These are phyloP conservation scores for Anodontia alba DNA, from an alignment of 2,888 invertebrate genomes.

Conservation along the genomic window DNA sequence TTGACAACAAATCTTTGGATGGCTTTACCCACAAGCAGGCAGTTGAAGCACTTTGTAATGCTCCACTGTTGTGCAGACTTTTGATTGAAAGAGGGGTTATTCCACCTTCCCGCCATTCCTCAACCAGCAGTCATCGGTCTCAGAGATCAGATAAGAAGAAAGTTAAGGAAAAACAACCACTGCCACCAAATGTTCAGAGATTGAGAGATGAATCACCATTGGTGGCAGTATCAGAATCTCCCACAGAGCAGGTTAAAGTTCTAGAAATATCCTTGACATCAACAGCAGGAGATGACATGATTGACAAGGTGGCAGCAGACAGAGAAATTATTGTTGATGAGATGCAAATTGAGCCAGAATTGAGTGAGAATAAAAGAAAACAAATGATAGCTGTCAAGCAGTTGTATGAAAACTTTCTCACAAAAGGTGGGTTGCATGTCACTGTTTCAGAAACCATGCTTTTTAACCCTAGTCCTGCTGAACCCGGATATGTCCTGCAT, in stretches of 20 bases:
- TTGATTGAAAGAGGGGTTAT: constrained; percentile 60
- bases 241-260: constrained; percentile 33
- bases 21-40: constrained; percentile 84
- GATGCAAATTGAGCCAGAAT: neutral
- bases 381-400: neutral
- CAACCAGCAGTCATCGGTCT: constrained; percentile 27
- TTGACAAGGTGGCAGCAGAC: neutral
- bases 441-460: too few relatives aligned
- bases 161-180: neutral
- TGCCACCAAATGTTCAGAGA: neutral
- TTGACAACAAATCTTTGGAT: constrained; percentile 82
- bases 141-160: neutral
- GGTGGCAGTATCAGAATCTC: neutral
- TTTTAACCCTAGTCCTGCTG: too few relatives aligned
- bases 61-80: constrained; percentile 69
- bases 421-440: neutral
- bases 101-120: constrained; percentile 22
- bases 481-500: too few relatives aligned
- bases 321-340: neutral
- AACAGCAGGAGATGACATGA: neutral
- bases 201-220: neutral
- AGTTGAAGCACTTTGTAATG: constrained; percentile 80
- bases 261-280: constrained; percentile 34
- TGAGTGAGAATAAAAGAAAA: neutral
- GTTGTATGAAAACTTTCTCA: neutral